Evolutionary conservation across 1,140 invertebrate genomes (phyloP).

Genomic region (Ladona fulva): DNA sequence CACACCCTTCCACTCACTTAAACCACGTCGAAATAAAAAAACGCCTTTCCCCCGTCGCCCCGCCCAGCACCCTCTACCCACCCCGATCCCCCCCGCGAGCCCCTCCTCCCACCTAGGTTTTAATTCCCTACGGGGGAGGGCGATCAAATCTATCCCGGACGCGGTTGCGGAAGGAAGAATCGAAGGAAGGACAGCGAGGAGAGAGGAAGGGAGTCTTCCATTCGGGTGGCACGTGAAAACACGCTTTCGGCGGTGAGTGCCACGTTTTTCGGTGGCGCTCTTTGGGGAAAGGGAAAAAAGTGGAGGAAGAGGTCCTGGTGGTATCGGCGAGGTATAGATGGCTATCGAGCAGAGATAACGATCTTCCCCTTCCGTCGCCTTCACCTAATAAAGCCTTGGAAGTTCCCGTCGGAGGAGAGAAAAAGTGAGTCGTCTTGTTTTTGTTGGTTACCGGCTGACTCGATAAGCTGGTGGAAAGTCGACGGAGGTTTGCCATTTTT

Average conservation of each 20-base stretch:
- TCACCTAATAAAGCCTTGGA: too few species aligned
- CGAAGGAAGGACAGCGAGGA: neutral
- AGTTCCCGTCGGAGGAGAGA: too few species aligned
- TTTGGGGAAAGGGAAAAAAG: neutral
- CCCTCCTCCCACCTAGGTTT: neutral
- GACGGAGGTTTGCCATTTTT: too few species aligned
- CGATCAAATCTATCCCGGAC: conserved; percentile 7
- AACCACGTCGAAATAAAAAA: neutral
- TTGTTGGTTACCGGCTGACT: too few species aligned
- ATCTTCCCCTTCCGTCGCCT: too few species aligned
- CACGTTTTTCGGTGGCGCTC: too few species aligned
- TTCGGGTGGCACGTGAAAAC: neutral
- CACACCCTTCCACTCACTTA: neutral
- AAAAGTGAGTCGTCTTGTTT: too few species aligned
- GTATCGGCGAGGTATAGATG: neutral
- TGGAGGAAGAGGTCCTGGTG: neutral
- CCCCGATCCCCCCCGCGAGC: neutral
- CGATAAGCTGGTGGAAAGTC: too few species aligned
- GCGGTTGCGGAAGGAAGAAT: neutral
- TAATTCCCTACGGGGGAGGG: neutral
- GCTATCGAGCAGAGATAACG: neutral
- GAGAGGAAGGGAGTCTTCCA: neutral
- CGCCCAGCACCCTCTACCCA: neutral
- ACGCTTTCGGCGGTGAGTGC: too few species aligned
- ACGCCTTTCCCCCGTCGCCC: neutral